Conservation (phyloP, 2,888 invertebrate genomes). For the Oligia fasciuncula region DNA sequence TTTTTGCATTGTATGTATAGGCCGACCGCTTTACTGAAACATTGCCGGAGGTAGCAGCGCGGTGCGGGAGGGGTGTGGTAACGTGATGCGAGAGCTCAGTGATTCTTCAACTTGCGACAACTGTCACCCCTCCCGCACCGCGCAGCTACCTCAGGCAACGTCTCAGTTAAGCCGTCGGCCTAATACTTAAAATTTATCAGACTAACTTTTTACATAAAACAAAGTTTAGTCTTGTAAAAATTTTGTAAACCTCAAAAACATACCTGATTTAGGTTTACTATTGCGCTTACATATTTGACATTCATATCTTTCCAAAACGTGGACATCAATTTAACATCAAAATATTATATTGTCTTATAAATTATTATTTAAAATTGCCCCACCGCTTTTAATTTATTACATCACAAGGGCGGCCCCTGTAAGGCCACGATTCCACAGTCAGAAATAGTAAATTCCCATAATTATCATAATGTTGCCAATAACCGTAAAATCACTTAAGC, state of each 20-base stretch:
- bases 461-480: conserved; percentile 41
- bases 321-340: conserved; percentile 75
- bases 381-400: conserved; percentile 73
- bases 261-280: conserved; percentile 27
- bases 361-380: conserved; percentile 75
- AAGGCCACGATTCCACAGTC: conserved; percentile 67
- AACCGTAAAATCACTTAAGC: conserved; percentile 24
- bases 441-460: conserved; percentile 43
- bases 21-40: too few species aligned
- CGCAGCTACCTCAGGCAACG: too few species aligned
- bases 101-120: too few species aligned
- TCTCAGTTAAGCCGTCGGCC: too few species aligned
- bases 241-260: conserved; percentile 26
- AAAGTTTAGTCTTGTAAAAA: conserved; percentile 32
- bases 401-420: conserved; percentile 69
- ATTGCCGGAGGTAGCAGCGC: too few species aligned
- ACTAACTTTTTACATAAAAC: conserved; percentile 41
- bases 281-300: conserved; percentile 33
- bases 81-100: too few species aligned
- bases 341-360: conserved; percentile 66
- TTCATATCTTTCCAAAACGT: conserved; percentile 49
- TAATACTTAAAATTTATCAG: conserved; percentile 57
- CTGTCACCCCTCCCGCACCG: too few species aligned
- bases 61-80: too few species aligned
- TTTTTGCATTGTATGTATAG: conserved; percentile 72